These are phyloP conservation scores for Anthrax anthrax DNA, from an alignment of 2,888 invertebrate genomes.

Conservation along the genomic window DNA sequence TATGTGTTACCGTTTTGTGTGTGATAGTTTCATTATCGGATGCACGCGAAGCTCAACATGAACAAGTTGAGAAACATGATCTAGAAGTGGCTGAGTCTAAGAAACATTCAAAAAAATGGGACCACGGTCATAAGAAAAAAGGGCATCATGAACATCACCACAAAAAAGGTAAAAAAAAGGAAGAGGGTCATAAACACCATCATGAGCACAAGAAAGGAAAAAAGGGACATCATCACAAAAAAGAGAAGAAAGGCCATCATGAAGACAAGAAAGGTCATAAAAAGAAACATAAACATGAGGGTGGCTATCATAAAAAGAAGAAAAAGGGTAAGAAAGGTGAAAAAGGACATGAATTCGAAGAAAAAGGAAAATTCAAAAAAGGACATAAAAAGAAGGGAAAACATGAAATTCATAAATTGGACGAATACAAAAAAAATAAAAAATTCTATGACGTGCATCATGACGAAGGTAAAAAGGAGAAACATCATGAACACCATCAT, in stretches of 20 bases:
- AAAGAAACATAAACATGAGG: conserved; percentile 38
- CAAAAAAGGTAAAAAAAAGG: conserved; percentile 53
- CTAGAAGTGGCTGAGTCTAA: conserved; percentile 27
- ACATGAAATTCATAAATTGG: conserved; percentile 70
- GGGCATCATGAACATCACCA: conserved; percentile 49
- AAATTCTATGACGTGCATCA: conserved; percentile 77
- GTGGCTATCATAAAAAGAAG: conserved; percentile 35
- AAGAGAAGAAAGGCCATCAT: conserved; percentile 37
- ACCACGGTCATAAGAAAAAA: conserved; percentile 51
- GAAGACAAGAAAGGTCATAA: conserved; percentile 36
- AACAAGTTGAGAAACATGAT: conserved; percentile 16
- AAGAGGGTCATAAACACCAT: conserved; percentile 55
- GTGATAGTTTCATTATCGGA: conserved; percentile 11
- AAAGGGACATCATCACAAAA: conserved; percentile 61
- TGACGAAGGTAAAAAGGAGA: conserved; percentile 65
- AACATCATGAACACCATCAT: conserved; percentile 67
- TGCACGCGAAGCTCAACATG: conserved; percentile 8
- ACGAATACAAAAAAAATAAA: conserved; percentile 76
- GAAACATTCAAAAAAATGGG: conserved; percentile 27
- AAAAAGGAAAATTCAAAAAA: conserved; percentile 59
- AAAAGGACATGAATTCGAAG: conserved; percentile 36
- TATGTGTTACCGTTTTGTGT: conserved; percentile 11
- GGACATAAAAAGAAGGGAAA: conserved; percentile 77
- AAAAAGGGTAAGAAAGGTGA: conserved; percentile 39
- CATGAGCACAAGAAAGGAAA: conserved; percentile 50